These are phyloP conservation scores for Idaea dimidiata DNA, from an alignment of 2,888 invertebrate species.

Conservation along the genomic window DNA sequence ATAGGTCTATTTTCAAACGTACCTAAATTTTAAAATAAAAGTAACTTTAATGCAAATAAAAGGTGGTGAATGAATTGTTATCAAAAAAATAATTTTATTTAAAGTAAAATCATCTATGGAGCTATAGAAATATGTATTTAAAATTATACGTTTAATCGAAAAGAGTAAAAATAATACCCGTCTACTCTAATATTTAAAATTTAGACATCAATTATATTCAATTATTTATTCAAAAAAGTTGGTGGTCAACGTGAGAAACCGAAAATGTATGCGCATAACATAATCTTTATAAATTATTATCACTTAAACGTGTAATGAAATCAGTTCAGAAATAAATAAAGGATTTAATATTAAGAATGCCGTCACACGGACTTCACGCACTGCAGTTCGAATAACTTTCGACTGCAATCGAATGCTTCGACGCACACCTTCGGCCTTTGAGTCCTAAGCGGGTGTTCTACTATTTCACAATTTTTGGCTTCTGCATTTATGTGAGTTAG, in stretches of 20 bases:
- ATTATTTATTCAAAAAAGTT: neutral
- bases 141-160: neutral
- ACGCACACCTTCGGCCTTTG: too few species aligned
- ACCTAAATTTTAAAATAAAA: too few species aligned
- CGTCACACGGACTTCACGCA: neutral
- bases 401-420: neutral
- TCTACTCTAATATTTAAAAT: neutral
- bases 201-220: neutral
- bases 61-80: too few species aligned
- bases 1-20: too few species aligned
- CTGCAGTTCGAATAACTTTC: neutral
- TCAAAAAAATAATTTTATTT: neutral
- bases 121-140: neutral
- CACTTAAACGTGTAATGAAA: neutral
- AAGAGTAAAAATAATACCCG: neutral
- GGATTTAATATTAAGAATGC: neutral
- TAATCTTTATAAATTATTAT: neutral
- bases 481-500: too few species aligned
- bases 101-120: neutral
- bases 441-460: too few species aligned
- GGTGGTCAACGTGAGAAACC: neutral
- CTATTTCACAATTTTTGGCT: too few species aligned
- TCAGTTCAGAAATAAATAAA: neutral
- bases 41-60: too few species aligned
- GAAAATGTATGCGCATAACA: constrained; percentile 1